Base-by-base conservation (phyloP, 1,140 invertebrate species). In the Phocides pigmalion region DNA sequence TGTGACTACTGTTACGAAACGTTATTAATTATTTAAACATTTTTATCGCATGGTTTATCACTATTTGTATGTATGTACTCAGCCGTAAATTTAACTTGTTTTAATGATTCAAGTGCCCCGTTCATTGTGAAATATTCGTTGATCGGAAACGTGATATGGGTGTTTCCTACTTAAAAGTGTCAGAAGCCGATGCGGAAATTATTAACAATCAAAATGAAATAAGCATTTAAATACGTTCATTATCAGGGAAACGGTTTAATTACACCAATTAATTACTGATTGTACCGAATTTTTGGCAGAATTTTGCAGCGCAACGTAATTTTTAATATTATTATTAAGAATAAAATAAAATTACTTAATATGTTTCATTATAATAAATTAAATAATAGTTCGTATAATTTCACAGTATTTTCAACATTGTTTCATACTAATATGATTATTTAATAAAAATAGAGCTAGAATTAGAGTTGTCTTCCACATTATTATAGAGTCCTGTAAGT, bases 201-300 rank as follows among this genome's bases (percentile, higher is more conserved):
- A 56, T 56, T 56, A 58, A 58, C 53, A 58, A 58, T 58, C 53
- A 58, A 58, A 58, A 58, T 58, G 53, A 44, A 58, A 58, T 58
- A 58, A 58, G 53, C 54, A 58, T 58, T 58, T 58, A 44, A 58
- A 58, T 58, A 58, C 54, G 54, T 58, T 58, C 54, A 58, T 58
- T 58, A 58, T 58, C 54, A 58, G 39, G 41, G 15, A 25, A 58
- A 44, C 35, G 54, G 39, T 58, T 58, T 58, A 44, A 58, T 58
- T 58, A 58, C 54, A 44, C 54, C 54, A 58, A 58, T 58, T 58
- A 58, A 58, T 58, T 44, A 58, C 54, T 44, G 41, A 58, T 58
- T 58, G 54, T 58, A 41, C 20, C 39, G 32, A 58, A 42, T 20
- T 58, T 58, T 58, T 58, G 54, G 54, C 54, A 58, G 39, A 44